Evolutionary conservation across 2,888 invertebrate species (phyloP), one percentile per base, ranked within the genome.

Genomic region (Pseudanteris insignis): DNA sequence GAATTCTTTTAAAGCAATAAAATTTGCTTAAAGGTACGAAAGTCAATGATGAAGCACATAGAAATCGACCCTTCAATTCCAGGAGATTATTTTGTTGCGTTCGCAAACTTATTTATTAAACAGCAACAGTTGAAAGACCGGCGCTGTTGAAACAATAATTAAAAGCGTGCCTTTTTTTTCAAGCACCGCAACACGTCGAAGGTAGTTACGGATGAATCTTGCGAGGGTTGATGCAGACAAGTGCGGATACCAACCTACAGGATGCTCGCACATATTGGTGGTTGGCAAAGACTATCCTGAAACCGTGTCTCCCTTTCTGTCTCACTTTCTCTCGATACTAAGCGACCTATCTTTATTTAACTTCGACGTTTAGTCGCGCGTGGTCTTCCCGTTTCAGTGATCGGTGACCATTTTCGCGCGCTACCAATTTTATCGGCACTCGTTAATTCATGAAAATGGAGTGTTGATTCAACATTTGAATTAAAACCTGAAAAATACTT

Each of bases 261-360:
- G 76, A 76, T 72, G 75, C 74, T 76, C 76, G 79, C 79, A 79
- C 79, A 79, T 79, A 79, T 79, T 79, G 76, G 76, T 79, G 75
- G 79, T 79, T 79, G 79, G 76, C 78, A 79, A 79, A 79, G 79
- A 79, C 79, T 76, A 79, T 76, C 78, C 78, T 73, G 72, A 75
- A 77, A 73, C 72, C 75, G 74, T 74, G 74, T 76, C 76, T 74
- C 76, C 74, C 71, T 74, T 70, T 69, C 70, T 66, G 67, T 70
- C 68, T 67, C 70, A 64, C 66, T 60, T 63, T 60, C 65, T 57
- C 59, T 51, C 44, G 36, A 48, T 48, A 48, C 54, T 43, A 53
- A 13, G 18, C 33, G 13, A 14, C 63, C 50, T 53, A 58, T 30
- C 46, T 63, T 62, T 66, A 66, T 70, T 67, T 65, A 64, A 64